Conservation (phyloP, 2,888 invertebrate species). For the Agrypnus murinus region DNA sequence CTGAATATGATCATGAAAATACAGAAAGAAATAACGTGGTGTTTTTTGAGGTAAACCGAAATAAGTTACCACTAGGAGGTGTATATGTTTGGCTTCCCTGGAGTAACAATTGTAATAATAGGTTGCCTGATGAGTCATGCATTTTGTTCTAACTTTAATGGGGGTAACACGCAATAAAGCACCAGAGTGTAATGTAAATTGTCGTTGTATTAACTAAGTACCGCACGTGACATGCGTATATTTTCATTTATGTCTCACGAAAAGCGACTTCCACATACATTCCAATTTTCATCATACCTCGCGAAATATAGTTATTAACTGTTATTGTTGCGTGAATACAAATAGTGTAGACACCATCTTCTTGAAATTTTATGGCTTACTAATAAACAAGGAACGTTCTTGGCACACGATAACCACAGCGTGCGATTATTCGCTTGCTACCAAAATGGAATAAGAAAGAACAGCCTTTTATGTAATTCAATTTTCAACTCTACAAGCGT, state of each 20-base stretch:
- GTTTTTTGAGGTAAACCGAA: neutral
- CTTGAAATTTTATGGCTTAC: neutral
- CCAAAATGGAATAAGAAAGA: conserved; percentile 20
- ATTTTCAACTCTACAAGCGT: conserved; percentile 17
- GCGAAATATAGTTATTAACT: conserved; percentile 11
- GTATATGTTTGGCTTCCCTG: conserved; percentile 4
- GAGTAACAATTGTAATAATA: conserved; percentile 11
- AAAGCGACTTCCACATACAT: neutral
- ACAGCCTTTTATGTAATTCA: conserved; percentile 10
- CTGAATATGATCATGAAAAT: too few species aligned
- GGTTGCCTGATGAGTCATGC: neutral
- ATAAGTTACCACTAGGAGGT: neutral
- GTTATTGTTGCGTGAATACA: conserved; percentile 13
- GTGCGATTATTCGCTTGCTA: conserved; percentile 5
- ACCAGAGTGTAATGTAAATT: neutral
- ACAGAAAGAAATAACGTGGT: too few species aligned
- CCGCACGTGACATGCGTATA: conserved; percentile 15
- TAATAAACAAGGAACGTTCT: conserved; percentile 4
- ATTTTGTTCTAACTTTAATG: conserved; percentile 13
- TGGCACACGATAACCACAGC: neutral
- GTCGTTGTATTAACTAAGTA: conserved; percentile 6
- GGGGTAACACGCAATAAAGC: conserved; percentile 16
- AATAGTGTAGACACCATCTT: neutral
- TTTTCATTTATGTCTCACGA: conserved; percentile 5
- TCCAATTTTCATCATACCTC: neutral